Percentiles rank a stretch among this genome's conserved stretches.
Evolutionary conservation across 2,113 vertebrate species (phyloP).

Genomic region (Ciconia stormi): DNA sequence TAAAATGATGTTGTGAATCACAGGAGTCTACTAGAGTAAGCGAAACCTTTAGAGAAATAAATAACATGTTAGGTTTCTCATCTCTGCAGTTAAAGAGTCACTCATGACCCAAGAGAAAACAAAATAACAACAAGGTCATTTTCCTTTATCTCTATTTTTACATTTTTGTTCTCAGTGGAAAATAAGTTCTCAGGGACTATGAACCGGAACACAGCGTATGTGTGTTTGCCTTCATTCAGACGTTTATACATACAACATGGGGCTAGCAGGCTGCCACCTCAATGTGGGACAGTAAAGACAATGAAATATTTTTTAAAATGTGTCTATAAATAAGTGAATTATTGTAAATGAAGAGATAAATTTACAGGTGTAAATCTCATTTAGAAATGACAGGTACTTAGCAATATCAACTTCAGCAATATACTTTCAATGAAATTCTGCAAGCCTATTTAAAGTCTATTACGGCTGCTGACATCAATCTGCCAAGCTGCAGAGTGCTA

Average conservation of each 20-base stretch:
- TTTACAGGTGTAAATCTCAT: conserved; percentile 54
- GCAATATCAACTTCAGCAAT: conserved; percentile 64
- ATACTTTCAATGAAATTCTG: conserved; percentile 62
- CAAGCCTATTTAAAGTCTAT: conserved; percentile 69
- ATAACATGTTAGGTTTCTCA: background rate
- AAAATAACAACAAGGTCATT: background rate
- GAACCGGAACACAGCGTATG: background rate
- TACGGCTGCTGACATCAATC: conserved; percentile 60
- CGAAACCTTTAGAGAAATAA: background rate
- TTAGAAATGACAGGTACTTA: conserved; percentile 62
- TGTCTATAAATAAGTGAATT: conserved; percentile 1
- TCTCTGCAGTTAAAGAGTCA: background rate
- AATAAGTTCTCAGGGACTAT: background rate
- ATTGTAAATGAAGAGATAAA: conserved; percentile 19
- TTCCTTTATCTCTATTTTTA: background rate
- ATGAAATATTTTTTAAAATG: background rate
- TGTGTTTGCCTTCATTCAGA: background rate
- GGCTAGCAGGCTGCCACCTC: background rate
- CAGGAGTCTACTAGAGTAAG: background rate
- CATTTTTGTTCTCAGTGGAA: background rate
- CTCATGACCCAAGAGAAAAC: background rate
- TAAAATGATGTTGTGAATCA: background rate
- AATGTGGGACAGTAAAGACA: rapidly evolving
- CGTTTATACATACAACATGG: background rate
- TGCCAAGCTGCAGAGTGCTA: conserved; percentile 50